Conservation (phyloP, 1,140 invertebrate species). For the Bacillus rossius region DNA sequence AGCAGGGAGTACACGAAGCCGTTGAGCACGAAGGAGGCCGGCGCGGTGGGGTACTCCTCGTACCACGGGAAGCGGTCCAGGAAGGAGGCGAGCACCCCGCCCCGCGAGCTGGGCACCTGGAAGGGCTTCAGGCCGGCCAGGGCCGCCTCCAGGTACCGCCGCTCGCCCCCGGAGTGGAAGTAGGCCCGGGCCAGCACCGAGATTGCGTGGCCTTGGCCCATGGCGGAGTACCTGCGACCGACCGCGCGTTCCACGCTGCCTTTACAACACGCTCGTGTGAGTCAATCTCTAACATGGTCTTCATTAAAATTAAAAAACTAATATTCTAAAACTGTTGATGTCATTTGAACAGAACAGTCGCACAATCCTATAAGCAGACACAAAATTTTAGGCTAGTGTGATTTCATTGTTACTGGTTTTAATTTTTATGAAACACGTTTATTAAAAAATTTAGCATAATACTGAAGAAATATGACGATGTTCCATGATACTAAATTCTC, state of each 20-base stretch:
- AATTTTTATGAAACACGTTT: too few species aligned
- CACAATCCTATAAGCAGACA: too few species aligned
- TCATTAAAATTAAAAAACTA: neutral
- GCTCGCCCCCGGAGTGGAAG: conserved; percentile 68
- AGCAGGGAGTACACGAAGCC: conserved; percentile 98
- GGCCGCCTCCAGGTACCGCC: conserved; percentile 74
- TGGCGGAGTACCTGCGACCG: conserved; percentile 84
- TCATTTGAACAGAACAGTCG: too few species aligned
- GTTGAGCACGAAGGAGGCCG: conserved; percentile 94
- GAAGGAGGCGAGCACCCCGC: conserved; percentile 83
- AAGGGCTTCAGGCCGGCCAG: conserved; percentile 76
- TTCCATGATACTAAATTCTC: too few species aligned
- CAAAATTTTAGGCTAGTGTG: too few species aligned
- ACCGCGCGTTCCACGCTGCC: too few species aligned
- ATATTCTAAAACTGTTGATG: too few species aligned
- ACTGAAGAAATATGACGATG: too few species aligned
- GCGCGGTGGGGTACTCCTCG: conserved; percentile 97
- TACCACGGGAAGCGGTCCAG: conserved; percentile 84
- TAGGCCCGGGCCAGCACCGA: conserved; percentile 89
- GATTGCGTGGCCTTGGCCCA: conserved; percentile 97
- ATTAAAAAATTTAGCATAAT: too few species aligned
- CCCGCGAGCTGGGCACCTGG: conserved; percentile 56
- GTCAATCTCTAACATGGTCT: too few species aligned
- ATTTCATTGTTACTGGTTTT: too few species aligned
- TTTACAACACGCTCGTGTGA: too few species aligned